phyloP scores from a whole-genome alignment of 2,113 vertebrate species.

The Limnothrissa miodon region DNA sequence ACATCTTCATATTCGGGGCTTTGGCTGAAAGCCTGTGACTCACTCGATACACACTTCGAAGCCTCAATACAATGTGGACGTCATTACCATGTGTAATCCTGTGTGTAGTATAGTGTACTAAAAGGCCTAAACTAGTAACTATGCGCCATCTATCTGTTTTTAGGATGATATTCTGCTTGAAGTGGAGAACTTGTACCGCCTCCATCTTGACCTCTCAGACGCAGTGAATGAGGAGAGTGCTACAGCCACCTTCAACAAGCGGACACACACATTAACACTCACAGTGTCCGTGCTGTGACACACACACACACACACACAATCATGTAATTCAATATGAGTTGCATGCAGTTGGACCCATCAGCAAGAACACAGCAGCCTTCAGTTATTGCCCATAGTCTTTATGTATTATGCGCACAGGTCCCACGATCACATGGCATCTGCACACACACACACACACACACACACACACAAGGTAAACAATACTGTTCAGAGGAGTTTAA shows the following conservation, averaged over 20 bases:
- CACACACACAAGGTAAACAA: neutral
- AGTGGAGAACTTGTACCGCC: slow-evolving; percentile 76
- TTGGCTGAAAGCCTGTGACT: too few relatives aligned
- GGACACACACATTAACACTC: slow-evolving; percentile 67
- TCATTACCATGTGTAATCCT: too few relatives aligned
- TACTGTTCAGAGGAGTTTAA: neutral
- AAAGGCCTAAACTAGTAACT: too few relatives aligned
- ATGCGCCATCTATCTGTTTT: slow-evolving; percentile 21
- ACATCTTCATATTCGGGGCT: too few relatives aligned
- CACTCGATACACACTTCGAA: too few relatives aligned
- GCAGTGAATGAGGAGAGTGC: slow-evolving; percentile 72
- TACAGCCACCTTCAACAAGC: slow-evolving; percentile 75
- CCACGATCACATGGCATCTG: neutral
- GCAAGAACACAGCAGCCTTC: too few relatives aligned
- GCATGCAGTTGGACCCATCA: too few relatives aligned
- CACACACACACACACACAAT: neutral
- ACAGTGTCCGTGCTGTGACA: slow-evolving; percentile 62
- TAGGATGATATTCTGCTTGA: slow-evolving; percentile 82
- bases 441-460: neutral
- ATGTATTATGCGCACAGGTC: too few relatives aligned
- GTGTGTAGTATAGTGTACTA: too few relatives aligned
- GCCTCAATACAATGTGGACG: too few relatives aligned
- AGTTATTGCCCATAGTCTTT: too few relatives aligned
- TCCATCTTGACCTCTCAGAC: slow-evolving; percentile 76
- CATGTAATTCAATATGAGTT: too few relatives aligned